Evolutionary conservation across 2,113 vertebrate species (phyloP), one percentile per base, ranked within the genome.

Genomic region (Cebidichthys violaceus): DNA sequence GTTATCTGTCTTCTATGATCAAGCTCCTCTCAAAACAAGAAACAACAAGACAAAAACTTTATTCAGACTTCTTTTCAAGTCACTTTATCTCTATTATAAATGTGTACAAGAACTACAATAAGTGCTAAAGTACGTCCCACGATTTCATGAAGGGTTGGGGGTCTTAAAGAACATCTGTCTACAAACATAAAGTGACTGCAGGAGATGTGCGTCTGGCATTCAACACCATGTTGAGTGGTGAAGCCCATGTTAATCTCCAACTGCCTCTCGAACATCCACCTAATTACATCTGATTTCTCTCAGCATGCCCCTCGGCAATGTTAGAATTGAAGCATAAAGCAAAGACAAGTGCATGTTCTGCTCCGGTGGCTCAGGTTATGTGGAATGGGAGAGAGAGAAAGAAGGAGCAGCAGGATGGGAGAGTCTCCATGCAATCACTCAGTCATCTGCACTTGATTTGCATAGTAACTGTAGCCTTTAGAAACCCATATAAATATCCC

Each of bases 271-370:
- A 84, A 88, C 88, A 89, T 88, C 43, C 76, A 75, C 74, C 89
- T 93, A 94, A 94, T 94, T 90, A 91, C 83, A 90, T 83, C 84
- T 71, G 71, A 89, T 93, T 85, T 89, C 85, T 83, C 81, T 81
- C 78, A 90, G 71, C 75, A 81, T 4, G 47, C 70, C 90, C 88
- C 70, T 87, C 39, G 27, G 93, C 85, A 81, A 83, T 8, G 55
- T 78, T 87, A 77, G 89, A 77, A 86, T 81, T 55, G 78, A 88
- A 82, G 83, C 82, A 86, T 78, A 79, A 84, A 67, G 76, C 86
- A 75, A 88, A 92, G 90, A 92, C 90, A 89, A 89, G 87, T 72
- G 79, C 79, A 83, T 78, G 84, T 92, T 93, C 76, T 92, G 90
- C 91, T 91, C 67, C 31, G 37, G 29, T 91, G 81, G 77, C 54